A percentile compares a stretch with the other conserved stretches of the same genome.
Evolutionary conservation across 2,113 vertebrate species (phyloP).

Genomic region (Esox niger): DNA sequence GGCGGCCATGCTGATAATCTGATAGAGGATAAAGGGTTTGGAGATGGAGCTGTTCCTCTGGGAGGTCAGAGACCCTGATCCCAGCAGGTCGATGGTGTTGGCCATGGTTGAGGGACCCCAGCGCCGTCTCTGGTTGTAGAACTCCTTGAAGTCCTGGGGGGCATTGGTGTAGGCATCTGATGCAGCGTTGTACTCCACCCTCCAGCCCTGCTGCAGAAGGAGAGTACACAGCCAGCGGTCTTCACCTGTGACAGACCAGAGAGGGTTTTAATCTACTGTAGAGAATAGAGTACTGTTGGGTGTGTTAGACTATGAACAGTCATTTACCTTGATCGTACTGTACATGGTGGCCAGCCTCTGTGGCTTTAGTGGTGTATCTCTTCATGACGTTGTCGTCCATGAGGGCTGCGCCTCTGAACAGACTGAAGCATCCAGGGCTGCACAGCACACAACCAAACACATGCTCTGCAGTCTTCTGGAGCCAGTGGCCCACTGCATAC

Average conservation of each 20-base stretch:
- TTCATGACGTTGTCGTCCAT: slow-evolving; percentile 76
- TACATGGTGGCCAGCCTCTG: slow-evolving; percentile 56
- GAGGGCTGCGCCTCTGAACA: slow-evolving; percentile 68
- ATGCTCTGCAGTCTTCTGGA: slow-evolving; percentile 72
- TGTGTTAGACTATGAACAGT: not conserved
- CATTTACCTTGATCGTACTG: slow-evolving; percentile 67
- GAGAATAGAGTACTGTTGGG: too few relatives aligned
- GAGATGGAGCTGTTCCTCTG: slow-evolving; percentile 68
- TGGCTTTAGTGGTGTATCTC: slow-evolving; percentile 62
- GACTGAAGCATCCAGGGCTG: slow-evolving; percentile 74
- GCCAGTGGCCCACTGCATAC: slow-evolving; percentile 71
- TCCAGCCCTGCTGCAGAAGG: slow-evolving; percentile 74
- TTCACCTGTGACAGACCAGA: slow-evolving; percentile 55
- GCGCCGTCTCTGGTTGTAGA: too few relatives aligned
- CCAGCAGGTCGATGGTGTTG: slow-evolving; percentile 66
- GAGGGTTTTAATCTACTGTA: not conserved
- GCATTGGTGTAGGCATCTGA: slow-evolving; percentile 75
- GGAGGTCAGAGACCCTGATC: slow-evolving; percentile 42
- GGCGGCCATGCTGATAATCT: slow-evolving; percentile 58
- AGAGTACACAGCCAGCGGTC: too few relatives aligned
- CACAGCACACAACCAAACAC: too few relatives aligned
- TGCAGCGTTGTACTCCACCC: slow-evolving; percentile 73
- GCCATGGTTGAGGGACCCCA: slow-evolving; percentile 75
- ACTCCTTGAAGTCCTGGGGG: too few relatives aligned
- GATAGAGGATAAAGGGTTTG: slow-evolving; percentile 69